phyloP scores from a whole-genome alignment of 2,797 vertebrate species.

The Pantherophis vulpinus region DNA sequence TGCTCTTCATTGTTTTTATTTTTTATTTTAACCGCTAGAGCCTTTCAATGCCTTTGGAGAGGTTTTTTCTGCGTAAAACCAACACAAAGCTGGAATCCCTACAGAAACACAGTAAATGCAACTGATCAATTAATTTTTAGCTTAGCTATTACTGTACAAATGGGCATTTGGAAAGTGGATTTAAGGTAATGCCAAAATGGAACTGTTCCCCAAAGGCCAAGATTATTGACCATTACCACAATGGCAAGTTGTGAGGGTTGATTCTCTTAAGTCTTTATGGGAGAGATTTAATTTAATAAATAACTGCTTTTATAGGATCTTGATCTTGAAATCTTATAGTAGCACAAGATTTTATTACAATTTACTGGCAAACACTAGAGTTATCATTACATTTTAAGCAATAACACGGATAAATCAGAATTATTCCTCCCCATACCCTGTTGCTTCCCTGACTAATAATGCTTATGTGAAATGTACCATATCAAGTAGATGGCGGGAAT shows the following conservation, averaged over 20 bases:
- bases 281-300: neutral
- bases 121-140: neutral
- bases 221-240: neutral
- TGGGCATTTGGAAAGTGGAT: neutral
- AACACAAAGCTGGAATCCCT: neutral
- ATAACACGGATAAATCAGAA: neutral
- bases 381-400: neutral
- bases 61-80: neutral
- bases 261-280: neutral
- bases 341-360: neutral
- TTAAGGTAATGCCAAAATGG: neutral
- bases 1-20: neutral
- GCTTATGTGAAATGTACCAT: neutral
- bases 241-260: neutral
- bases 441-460: neutral
- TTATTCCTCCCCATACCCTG: neutral
- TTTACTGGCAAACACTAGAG: neutral
- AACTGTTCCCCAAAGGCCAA: neutral
- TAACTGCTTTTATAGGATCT: neutral
- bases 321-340: neutral
- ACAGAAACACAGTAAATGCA: constrained; percentile 19
- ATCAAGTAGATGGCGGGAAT: neutral
- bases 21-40: neutral
- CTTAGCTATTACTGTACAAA: neutral
- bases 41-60: neutral